phyloP scores from a whole-genome alignment of 2,113 vertebrate species.

The Mastomys coucha region DNA sequence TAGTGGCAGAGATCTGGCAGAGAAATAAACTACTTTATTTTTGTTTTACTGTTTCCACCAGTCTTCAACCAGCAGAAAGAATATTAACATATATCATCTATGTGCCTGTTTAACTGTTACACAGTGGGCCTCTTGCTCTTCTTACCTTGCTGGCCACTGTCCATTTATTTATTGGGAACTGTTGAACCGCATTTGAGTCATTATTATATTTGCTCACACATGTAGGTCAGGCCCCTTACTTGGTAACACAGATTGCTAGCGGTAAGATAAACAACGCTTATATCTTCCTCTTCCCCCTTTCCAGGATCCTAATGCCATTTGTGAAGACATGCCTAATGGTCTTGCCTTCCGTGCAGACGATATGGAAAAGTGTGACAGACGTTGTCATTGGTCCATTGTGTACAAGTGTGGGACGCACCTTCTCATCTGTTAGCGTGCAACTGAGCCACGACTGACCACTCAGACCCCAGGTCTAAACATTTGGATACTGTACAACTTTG shows the following conservation, averaged over 20 bases:
- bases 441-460: slow-evolving; percentile 84
- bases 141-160: background rate
- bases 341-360: slow-evolving; percentile 89
- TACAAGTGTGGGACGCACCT: slow-evolving; percentile 89
- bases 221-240: background rate
- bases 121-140: background rate
- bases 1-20: slow-evolving; percentile 11
- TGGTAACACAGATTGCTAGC: background rate
- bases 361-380: slow-evolving; percentile 93
- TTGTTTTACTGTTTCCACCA: slow-evolving; percentile 31
- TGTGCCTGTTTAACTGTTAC: background rate
- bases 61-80: slow-evolving; percentile 20
- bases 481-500: slow-evolving; percentile 77
- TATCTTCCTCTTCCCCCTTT: slow-evolving; percentile 63
- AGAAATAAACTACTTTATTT: background rate
- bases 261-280: slow-evolving; percentile 35
- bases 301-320: slow-evolving; percentile 94
- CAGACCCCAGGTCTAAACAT: slow-evolving; percentile 58
- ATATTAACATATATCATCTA: slow-evolving; percentile 1
- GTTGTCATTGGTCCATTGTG: slow-evolving; percentile 89
- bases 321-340: slow-evolving; percentile 92
- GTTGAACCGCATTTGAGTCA: background rate
- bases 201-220: background rate
- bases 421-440: slow-evolving; percentile 89
- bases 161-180: slow-evolving; percentile 45